Evolutionary conservation across 1,140 invertebrate genomes (phyloP).

Genomic region (Eupeodes corollae): DNA sequence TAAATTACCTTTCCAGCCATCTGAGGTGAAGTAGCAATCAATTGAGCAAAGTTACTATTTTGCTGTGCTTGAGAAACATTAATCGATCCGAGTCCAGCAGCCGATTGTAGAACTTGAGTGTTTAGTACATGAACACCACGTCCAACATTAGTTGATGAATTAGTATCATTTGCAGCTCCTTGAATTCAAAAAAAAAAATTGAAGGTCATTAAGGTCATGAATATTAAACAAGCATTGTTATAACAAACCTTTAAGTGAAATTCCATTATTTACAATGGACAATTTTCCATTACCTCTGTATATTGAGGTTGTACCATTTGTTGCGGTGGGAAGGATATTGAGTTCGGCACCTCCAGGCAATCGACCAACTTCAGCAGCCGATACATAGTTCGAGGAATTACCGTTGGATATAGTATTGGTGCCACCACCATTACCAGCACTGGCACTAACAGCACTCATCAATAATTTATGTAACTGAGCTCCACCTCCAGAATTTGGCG

Average conservation of each 20-base stretch:
- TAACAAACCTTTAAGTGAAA: background rate
- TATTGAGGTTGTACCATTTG: slow-evolving; percentile 1
- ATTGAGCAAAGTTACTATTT: background rate
- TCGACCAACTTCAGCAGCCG: background rate
- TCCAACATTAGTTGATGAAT: background rate
- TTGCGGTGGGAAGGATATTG: slow-evolving; percentile 2
- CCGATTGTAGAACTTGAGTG: background rate
- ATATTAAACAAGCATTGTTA: background rate
- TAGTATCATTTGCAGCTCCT: background rate
- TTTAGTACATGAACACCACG: background rate
- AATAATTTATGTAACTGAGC: slow-evolving; percentile 4
- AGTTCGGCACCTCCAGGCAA: slow-evolving; percentile 6
- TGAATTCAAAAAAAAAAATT: background rate
- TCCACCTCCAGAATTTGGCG: background rate
- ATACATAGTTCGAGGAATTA: background rate
- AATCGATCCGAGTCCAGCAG: background rate
- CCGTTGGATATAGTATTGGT: background rate
- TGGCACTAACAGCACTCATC: background rate
- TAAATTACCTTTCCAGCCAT: background rate
- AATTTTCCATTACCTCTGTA: slow-evolving; percentile 4
- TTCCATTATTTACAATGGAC: slow-evolving; percentile 3
- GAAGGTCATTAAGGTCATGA: background rate
- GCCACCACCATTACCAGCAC: too few species aligned
- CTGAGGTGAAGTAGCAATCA: background rate
- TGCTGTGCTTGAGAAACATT: background rate